Evolutionary conservation across 2,888 invertebrate genomes (phyloP).

Genomic region (Drosophila mercatorum): DNA sequence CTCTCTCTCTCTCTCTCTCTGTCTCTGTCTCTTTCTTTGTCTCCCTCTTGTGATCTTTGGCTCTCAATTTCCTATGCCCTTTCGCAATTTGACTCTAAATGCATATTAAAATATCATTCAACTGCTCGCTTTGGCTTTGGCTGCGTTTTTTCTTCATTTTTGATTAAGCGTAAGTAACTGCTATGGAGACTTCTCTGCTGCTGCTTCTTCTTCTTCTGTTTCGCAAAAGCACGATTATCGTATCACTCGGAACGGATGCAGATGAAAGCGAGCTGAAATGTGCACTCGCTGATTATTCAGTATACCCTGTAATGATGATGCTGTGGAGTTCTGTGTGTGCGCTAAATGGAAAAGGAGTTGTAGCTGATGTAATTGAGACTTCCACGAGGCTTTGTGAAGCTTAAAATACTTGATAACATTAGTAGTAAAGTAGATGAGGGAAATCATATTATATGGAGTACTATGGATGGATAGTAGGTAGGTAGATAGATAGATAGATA

Average conservation of each 20-base stretch:
- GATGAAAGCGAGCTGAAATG: background rate
- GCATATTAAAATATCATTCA: constrained; percentile 31
- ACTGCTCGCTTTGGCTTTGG: background rate
- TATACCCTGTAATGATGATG: constrained; percentile 8
- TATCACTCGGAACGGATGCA: constrained; percentile 19
- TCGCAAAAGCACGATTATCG: constrained; percentile 15
- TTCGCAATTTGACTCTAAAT: constrained; percentile 26
- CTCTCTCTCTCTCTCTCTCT: no score
- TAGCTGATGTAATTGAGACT: background rate
- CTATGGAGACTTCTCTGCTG: background rate
- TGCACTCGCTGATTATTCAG: background rate
- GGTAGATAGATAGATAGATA: no score
- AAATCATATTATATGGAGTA: no score
- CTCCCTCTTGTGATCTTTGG: constrained; percentile 14
- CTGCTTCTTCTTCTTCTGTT: background rate
- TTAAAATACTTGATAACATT: no score
- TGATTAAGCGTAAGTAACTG: constrained; percentile 12
- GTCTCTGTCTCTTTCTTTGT: no score
- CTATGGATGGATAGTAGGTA: no score
- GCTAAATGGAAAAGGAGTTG: background rate
- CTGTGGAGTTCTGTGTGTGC: background rate
- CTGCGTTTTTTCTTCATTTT: background rate
- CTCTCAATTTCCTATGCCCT: constrained; percentile 19
- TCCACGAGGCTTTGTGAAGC: no score
- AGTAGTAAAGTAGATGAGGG: background rate